Conservation (phyloP, 2,888 invertebrate genomes). For the Meghimatium bilineatum region DNA sequence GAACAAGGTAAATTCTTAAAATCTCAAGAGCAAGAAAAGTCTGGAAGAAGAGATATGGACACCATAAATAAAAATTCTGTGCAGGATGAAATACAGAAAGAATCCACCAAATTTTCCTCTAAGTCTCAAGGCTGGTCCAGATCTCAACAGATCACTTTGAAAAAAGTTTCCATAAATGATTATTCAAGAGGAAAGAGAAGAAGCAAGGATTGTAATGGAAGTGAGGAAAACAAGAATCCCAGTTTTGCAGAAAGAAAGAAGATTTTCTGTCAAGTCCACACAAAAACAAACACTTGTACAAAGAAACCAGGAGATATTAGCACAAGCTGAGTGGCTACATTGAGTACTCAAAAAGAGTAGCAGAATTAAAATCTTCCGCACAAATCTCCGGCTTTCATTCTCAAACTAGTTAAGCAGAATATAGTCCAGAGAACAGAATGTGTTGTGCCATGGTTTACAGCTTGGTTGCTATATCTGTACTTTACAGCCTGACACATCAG, state of each 20-base stretch:
- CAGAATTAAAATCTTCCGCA: too few relatives aligned
- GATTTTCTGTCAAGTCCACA: constrained; percentile 32
- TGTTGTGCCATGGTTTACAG: too few relatives aligned
- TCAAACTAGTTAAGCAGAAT: too few relatives aligned
- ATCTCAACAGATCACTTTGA: background rate
- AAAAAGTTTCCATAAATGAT: background rate
- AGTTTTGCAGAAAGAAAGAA: constrained; percentile 35
- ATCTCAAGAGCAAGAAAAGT: background rate
- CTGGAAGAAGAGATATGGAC: background rate
- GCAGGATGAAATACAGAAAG: background rate
- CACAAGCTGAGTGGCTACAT: background rate
- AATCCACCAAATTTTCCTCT: background rate
- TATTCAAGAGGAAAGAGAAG: background rate
- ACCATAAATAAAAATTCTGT: background rate
- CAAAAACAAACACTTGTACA: background rate
- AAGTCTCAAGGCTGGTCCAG: background rate
- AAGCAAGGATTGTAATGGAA: background rate
- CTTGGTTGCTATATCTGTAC: too few relatives aligned
- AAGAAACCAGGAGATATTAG: background rate
- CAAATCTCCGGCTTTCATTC: too few relatives aligned
- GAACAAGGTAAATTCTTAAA: background rate
- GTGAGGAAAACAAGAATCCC: constrained; percentile 4
- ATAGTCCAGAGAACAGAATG: too few relatives aligned
- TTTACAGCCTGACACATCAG: too few relatives aligned
- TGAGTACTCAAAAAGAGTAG: background rate